Evolutionary conservation across 2,888 invertebrate genomes (phyloP).

Genomic region (Cremastobaeus sp.): DNA sequence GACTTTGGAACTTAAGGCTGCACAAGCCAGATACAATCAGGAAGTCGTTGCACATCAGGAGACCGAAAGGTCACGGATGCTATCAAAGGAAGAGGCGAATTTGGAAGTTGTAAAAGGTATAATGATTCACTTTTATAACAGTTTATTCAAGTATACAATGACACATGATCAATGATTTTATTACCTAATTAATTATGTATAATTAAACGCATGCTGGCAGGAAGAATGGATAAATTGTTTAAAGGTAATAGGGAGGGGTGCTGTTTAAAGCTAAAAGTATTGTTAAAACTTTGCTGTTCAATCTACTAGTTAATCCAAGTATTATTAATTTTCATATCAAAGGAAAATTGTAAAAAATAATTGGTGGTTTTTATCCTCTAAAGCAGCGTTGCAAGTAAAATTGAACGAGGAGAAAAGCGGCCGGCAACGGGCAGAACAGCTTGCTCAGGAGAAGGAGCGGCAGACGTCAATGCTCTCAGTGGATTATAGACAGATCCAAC

Average conservation of each 20-base stretch:
- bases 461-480: conserved; percentile 96
- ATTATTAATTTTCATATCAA: background rate
- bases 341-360: too few relatives aligned
- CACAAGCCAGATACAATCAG: conserved; percentile 90
- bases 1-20: conserved; percentile 89
- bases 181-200: background rate
- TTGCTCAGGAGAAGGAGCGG: conserved; percentile 94
- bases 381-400: conserved; percentile 91
- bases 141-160: background rate
- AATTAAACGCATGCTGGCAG: conserved; percentile 80
- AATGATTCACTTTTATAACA: background rate
- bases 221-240: conserved; percentile 84
- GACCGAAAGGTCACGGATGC: conserved; percentile 89
- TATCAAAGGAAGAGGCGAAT: conserved; percentile 94
- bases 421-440: conserved; percentile 91
- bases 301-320: too few relatives aligned
- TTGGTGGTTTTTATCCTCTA: conserved; percentile 31
- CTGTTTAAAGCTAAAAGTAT: too few relatives aligned
- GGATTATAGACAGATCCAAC: conserved; percentile 96
- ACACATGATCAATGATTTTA: background rate
- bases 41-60: conserved; percentile 93
- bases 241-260: conserved; percentile 82
- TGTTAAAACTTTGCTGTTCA: too few relatives aligned
- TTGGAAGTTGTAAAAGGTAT: conserved; percentile 94
- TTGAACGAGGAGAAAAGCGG: conserved; percentile 93